Base-by-base conservation (phyloP, 2,888 invertebrate genomes). In the Thyatira batis region DNA sequence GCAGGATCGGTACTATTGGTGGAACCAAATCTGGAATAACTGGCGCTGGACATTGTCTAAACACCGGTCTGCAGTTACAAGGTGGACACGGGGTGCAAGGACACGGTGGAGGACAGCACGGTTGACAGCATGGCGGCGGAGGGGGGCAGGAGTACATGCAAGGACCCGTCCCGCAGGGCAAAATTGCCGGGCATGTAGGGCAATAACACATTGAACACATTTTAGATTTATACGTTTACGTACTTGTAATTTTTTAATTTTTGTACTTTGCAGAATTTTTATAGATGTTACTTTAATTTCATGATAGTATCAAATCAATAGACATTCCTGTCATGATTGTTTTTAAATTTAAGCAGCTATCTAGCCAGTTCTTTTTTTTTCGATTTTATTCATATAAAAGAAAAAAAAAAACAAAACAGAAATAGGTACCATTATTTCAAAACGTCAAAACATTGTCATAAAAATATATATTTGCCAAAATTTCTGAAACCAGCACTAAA, bases 51-150 rank as follows among this genome's bases (percentile, higher is more conserved):
- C 89, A 88, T 51, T 72, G 89, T 51, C 89, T 73, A 63, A 78
- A 89, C 43, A 69, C 63, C 5, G 89, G 84, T 25, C 61, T 72
- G 68, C 91, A 92, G 43, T 50, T 78, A 65, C 92, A 92, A 3
- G 85, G 84, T 0, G 89, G 89, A 56, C 87, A 89, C 10, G 91
- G 88, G 45, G 92, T 84, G 70, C 92, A 86, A 0, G 89, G 86
- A 49, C 77, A 66, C 43, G 88, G 84, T 21, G 92, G 85, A 0
- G 86, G 85, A 56, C 86, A 85, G 61, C 86, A 87, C 1, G 90
- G 85, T 75, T 85, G 83, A 51, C 81, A 83, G 55, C 88, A 84
- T 8, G 81, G 79, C 0, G 79, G 71, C 20, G 92, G 92, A 5
- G 78, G 77, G 8, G 87, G 82, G 65, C 92, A 92, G 13, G 82